Base-by-base conservation (phyloP, 2,113 vertebrate genomes). In the Octodon degus region DNA sequence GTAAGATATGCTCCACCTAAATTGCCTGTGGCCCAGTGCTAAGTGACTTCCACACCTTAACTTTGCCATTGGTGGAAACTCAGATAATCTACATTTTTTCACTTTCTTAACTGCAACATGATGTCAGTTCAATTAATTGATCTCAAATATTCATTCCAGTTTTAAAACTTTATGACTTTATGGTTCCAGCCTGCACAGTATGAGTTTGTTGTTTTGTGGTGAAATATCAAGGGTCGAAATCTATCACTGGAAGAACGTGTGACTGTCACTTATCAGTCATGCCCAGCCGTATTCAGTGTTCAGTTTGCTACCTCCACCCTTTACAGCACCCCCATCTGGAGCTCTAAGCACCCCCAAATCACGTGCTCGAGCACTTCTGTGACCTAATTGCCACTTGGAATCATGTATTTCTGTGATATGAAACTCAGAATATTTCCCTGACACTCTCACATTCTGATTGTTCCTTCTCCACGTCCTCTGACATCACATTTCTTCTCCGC, bases 141-240 rank as follows among this genome's bases (percentile, higher is more conserved):
- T 55, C 50, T 89, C 62, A 89, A 34, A 40, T 53, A 65, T 34
- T 1, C 3, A 86, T 85, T 86, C 86, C 16, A 67, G 32, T 88
- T 95, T 96, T 84, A 96, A 91, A 96, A 7, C 1, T 96, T 97
- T 92, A 95, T 94, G 67, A 65, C 92, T 96, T 97, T 95, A 96
- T 92, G 27, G 55, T 65, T 93, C 50, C 50, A 16, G 11, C 84
- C 1, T 60, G 67, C 11, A 43, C 76, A 17, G 37, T 92, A 87
- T 67, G 5, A 47, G 37, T 87, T 91, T 93, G 20, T 30, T 77
- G 43, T 80, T 77, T 77, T 81, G 2, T 90, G 20, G n/a, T 88
- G 82, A 92, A 86, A 89, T 89, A 76, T 9, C 89, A 90, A 94
- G 7, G 81, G 55, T 94, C 90, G 94, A 89, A 92, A 27, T 82